Conservation (phyloP, 2,113 vertebrate genomes). For the Verasper variegatus region DNA sequence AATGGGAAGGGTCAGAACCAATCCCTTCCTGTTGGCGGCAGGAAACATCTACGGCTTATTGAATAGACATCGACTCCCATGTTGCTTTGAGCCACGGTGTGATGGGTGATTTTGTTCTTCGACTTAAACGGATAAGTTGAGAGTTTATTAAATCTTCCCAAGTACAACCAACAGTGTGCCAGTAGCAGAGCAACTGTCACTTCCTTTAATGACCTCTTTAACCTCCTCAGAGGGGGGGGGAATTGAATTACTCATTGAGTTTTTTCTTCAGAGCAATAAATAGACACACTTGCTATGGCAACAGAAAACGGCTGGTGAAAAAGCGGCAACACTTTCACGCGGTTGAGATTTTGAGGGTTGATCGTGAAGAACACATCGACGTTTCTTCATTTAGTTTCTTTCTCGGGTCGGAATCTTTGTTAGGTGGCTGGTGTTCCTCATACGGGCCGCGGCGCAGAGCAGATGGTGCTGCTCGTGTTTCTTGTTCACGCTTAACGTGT, state of each 20-base stretch:
- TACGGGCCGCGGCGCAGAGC: neutral
- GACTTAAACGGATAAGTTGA: slow-evolving; percentile 57
- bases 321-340: neutral
- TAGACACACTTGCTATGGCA: neutral
- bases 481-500: slow-evolving; percentile 16
- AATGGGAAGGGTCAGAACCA: slow-evolving; percentile 51
- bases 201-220: slow-evolving; percentile 37
- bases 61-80: slow-evolving; percentile 67
- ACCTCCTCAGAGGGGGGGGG: slow-evolving; percentile 29
- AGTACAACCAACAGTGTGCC: slow-evolving; percentile 41
- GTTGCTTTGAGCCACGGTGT: slow-evolving; percentile 45
- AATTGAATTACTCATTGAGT: slow-evolving; percentile 24
- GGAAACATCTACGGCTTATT: slow-evolving; percentile 68
- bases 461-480: neutral
- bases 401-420: neutral
- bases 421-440: neutral
- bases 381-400: too few species aligned
- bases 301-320: neutral
- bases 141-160: slow-evolving; percentile 71
- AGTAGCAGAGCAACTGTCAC: slow-evolving; percentile 32
- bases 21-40: slow-evolving; percentile 58
- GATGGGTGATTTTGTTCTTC: slow-evolving; percentile 44
- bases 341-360: too few species aligned
- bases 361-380: too few species aligned
- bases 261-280: slow-evolving; percentile 20